phyloP scores from a whole-genome alignment of 2,888 invertebrate genomes.

The Tortrix viridana region DNA sequence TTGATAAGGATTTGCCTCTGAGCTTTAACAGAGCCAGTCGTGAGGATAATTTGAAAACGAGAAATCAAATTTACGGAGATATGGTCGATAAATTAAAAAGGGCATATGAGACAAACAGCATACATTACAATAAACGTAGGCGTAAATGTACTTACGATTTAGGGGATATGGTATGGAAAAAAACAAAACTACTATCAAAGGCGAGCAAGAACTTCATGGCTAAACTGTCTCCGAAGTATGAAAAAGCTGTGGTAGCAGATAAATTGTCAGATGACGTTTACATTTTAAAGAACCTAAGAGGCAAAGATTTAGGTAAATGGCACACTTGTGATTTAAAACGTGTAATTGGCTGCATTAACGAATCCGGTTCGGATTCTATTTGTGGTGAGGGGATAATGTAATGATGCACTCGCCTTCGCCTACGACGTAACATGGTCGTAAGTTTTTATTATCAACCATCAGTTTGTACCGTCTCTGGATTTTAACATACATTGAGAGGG shows the following conservation, averaged over 20 bases:
- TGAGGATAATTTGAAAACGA: neutral
- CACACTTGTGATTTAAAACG: too few species aligned
- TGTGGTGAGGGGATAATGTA: too few species aligned
- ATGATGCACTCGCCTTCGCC: too few species aligned
- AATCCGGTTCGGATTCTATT: too few species aligned
- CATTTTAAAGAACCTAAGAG: slow-evolving; percentile 16
- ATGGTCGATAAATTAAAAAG: neutral
- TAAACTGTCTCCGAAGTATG: slow-evolving; percentile 5
- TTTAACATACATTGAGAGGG: too few species aligned
- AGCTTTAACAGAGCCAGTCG: neutral
- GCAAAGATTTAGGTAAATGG: too few species aligned
- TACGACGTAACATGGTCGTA: too few species aligned
- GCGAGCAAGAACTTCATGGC: slow-evolving; percentile 23
- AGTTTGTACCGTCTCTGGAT: too few species aligned
- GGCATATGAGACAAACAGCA: neutral
- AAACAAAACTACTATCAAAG: slow-evolving; percentile 37
- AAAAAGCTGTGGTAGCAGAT: neutral
- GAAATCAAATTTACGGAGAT: slow-evolving; percentile 11
- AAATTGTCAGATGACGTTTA: slow-evolving; percentile 24
- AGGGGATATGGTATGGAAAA: slow-evolving; percentile 38
- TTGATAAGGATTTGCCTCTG: neutral
- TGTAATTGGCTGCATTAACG: too few species aligned
- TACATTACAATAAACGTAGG: slow-evolving; percentile 4
- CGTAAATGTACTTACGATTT: neutral
- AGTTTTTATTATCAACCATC: too few species aligned